Evolutionary conservation across 37 sponge, comb jelly and placozoan species (phyloP), one percentile per base, ranked within the genome.

Genomic region (Aplysina aerophoba): DNA sequence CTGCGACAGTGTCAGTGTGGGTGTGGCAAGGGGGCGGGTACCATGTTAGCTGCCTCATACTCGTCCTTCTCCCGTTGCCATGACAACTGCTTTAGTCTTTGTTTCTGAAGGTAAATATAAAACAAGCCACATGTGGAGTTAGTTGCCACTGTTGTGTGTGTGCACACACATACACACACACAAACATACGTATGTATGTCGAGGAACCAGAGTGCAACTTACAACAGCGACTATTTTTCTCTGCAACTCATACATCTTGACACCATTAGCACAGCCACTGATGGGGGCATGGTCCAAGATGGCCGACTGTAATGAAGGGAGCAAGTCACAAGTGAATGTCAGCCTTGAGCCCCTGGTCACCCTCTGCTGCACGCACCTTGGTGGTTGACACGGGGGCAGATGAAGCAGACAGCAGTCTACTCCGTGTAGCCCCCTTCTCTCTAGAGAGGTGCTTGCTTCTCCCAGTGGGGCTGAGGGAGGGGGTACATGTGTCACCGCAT

Each of bases 31-130:
- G n/a, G n/a, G n/a, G n/a, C n/a, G 24, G 30, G 39, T 81, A 90
- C 91, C 87, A 91, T 85, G 68, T 66, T 58, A 11, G 50, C 81
- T 35, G 85, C 57, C 83, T 94, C 94, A 44, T 86, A 75, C 3
- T 91, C 86, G 36, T 85, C 84, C 31, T 39, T 66, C 22, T 88
- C 84, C 56, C 60, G 82, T 74, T 91, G 81, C 68, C 62, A 27
- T 20, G 87, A 55, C 19, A 93, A 55, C 83, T 90, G 73, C 0
- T 62, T 28, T 31, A 93, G 40, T 16, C 94, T 60, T 15, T 73
- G 58, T 62, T 79, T 85, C 94, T 93, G 66, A 30, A 15, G 28
- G 20, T 25, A 5, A 44, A 59, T 22, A 69, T 0, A 68, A 38
- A 84, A 36, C 71, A 69, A 69, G 11, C 73, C 73, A 62, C 64